Conservation (phyloP, 2,797 vertebrate species). For the Cuculus canorus region DNA sequence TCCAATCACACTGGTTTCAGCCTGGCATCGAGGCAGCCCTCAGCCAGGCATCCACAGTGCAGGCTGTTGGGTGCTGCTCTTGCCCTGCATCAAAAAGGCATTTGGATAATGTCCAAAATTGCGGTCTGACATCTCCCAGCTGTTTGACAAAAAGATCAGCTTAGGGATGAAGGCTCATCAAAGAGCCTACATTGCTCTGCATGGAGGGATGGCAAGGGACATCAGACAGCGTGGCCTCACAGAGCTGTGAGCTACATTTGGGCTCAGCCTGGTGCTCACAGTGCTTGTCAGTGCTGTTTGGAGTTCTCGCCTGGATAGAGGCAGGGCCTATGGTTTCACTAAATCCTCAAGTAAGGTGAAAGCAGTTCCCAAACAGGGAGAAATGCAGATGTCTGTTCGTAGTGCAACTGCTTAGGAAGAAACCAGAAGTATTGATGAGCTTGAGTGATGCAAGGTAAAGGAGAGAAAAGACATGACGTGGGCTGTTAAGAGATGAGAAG, state of each 20-base stretch:
- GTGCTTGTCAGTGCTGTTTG: background rate
- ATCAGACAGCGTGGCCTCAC: accelerated
- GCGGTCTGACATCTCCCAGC: background rate
- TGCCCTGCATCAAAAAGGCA: background rate
- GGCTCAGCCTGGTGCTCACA: background rate
- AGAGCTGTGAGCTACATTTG: background rate
- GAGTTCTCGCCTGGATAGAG: background rate
- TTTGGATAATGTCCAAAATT: background rate
- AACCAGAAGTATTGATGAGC: background rate
- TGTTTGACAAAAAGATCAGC: background rate
- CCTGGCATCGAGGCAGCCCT: background rate
- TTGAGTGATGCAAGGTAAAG: background rate
- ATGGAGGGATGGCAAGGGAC: background rate
- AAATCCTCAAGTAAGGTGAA: background rate
- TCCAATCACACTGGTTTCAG: background rate
- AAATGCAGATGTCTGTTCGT: background rate
- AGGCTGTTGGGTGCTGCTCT: background rate
- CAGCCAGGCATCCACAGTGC: background rate
- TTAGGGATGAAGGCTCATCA: background rate
- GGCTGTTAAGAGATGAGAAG: background rate
- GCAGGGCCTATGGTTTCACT: background rate
- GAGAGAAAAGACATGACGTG: background rate
- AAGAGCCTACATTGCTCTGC: background rate
- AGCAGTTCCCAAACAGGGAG: background rate
- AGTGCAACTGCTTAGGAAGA: background rate